These are phyloP conservation scores for Cyprinodon diabolis DNA, from an alignment of 2,797 vertebrate genomes.

Conservation along the genomic window DNA sequence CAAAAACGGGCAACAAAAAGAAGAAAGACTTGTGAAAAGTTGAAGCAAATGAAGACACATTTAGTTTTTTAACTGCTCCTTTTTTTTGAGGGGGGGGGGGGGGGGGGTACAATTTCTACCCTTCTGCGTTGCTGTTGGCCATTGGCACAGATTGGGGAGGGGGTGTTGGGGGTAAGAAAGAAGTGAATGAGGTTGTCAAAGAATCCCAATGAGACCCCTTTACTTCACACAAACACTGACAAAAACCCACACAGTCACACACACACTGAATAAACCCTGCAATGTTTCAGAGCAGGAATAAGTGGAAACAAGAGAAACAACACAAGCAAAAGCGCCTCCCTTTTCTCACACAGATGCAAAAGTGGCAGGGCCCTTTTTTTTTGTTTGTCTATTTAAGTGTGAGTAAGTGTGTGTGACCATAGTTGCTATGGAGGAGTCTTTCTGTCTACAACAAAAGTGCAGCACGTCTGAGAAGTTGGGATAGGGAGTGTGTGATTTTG, in stretches of 20 bases:
- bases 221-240: conserved; percentile 27
- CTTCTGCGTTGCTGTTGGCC: conserved; percentile 71
- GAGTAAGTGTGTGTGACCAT: conserved; percentile 49
- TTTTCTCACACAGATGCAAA: conserved; percentile 58
- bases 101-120: conserved; percentile 56
- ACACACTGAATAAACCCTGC: conserved; percentile 46
- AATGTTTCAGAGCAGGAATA: conserved; percentile 66
- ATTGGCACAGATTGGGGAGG: conserved; percentile 44
- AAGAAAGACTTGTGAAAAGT: conserved; percentile 79
- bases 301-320: conserved; percentile 57
- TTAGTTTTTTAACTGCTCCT: conserved; percentile 51
- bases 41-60: conserved; percentile 81
- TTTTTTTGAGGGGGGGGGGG: conserved; percentile 4
- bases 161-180: conserved; percentile 38
- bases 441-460: conserved; percentile 76
- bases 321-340: conserved; percentile 53
- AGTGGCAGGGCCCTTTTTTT: conserved; percentile 59
- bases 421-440: conserved; percentile 71
- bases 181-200: conserved; percentile 75
- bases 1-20: conserved; percentile 71
- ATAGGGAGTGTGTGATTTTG: conserved; percentile 77
- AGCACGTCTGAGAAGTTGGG: conserved; percentile 68
- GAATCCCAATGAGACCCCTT: conserved; percentile 60
- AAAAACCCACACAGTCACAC: conserved; percentile 26
- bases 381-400: conserved; percentile 60